These are phyloP conservation scores for Cepaea hortensis DNA, from an alignment of 2,888 invertebrate genomes.

Conservation along the genomic window DNA sequence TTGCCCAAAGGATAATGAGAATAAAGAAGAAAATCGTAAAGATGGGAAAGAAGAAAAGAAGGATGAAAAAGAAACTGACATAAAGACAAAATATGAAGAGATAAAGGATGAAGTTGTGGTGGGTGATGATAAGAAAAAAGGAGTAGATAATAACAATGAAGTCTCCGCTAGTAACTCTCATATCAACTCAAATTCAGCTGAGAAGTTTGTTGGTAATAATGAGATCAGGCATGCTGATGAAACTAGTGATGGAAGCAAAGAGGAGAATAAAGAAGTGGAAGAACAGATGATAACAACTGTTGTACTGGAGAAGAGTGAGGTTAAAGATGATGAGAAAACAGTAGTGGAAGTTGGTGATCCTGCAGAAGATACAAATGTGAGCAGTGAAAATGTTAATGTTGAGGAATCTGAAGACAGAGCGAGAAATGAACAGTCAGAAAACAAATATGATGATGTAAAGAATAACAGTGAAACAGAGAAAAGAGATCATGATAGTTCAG, in stretches of 20 bases:
- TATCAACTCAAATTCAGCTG: neutral
- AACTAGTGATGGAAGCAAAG: conserved; percentile 8
- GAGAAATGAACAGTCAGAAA: neutral
- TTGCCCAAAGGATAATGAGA: neutral
- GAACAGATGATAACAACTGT: neutral
- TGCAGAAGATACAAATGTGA: conserved; percentile 36
- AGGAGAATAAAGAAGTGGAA: conserved; percentile 6
- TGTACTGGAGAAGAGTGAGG: neutral
- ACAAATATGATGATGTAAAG: neutral
- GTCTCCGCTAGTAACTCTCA: too few relatives aligned
- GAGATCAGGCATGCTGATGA: conserved; percentile 23
- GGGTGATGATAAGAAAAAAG: neutral
- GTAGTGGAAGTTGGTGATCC: neutral
- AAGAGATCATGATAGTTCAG: neutral
- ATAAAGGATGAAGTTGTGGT: neutral
- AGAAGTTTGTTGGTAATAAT: neutral
- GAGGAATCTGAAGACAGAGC: conserved; percentile 31
- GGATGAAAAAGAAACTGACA: neutral
- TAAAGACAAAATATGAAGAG: neutral
- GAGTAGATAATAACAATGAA: too few relatives aligned
- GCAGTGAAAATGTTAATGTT: conserved; percentile 6
- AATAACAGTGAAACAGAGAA: neutral
- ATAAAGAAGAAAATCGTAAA: too few relatives aligned
- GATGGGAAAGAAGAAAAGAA: neutral
- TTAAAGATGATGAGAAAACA: neutral